phyloP scores from a whole-genome alignment of 2,113 vertebrate genomes.

The Nerophis lumbriciformis region DNA sequence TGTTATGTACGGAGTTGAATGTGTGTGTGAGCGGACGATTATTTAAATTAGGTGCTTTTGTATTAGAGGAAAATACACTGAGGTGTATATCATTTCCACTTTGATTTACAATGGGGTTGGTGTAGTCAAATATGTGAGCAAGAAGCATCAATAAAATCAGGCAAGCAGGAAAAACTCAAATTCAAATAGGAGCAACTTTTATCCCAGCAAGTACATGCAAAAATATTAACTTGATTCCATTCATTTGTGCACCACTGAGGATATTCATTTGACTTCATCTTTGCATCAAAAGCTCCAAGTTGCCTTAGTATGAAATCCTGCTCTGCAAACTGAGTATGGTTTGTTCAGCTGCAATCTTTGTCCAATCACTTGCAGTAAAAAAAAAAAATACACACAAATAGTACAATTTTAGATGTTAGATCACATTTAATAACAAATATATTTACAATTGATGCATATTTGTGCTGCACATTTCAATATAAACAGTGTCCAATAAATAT shows the following conservation, averaged over 20 bases:
- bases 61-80: slow-evolving; percentile 34
- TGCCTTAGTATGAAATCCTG: slow-evolving; percentile 35
- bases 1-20: slow-evolving; percentile 51
- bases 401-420: slow-evolving; percentile 6
- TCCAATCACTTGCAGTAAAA: slow-evolving; percentile 10
- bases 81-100: slow-evolving; percentile 56
- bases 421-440: slow-evolving; percentile 3
- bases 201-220: slow-evolving; percentile 40
- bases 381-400: slow-evolving; percentile 16
- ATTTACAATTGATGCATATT: slow-evolving; percentile 14
- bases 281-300: slow-evolving; percentile 39
- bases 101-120: slow-evolving; percentile 56
- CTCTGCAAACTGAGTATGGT: slow-evolving; percentile 28
- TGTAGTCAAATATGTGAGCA: slow-evolving; percentile 57
- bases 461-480: slow-evolving; percentile 22
- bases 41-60: slow-evolving; percentile 65
- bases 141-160: slow-evolving; percentile 47
- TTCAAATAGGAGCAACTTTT: slow-evolving; percentile 6
- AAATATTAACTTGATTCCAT: slow-evolving; percentile 39
- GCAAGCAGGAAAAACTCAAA: slow-evolving; percentile 48
- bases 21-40: slow-evolving; percentile 46
- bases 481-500: slow-evolving; percentile 10
- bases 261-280: slow-evolving; percentile 40
- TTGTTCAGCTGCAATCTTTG: not conserved
- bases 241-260: too few relatives aligned